These are phyloP conservation scores for Onthophagus taurus DNA, from an alignment of 1,140 invertebrate genomes.

Conservation along the genomic window DNA sequence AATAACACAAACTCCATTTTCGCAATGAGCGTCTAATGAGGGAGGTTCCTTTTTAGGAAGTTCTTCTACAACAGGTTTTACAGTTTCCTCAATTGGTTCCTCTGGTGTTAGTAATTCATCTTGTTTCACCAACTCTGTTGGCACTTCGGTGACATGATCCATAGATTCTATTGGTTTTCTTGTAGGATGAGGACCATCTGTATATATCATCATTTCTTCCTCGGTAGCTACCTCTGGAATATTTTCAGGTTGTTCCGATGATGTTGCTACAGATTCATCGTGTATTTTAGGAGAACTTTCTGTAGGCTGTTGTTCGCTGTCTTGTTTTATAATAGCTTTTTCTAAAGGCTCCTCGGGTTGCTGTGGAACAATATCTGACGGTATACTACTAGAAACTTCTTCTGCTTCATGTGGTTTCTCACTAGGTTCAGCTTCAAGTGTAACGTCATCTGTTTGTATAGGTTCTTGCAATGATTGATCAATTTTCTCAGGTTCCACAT, in stretches of 20 bases:
- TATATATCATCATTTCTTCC: slow-evolving; percentile 7
- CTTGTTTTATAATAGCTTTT: neutral
- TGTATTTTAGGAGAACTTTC: too few species aligned
- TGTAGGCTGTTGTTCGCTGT: too few species aligned
- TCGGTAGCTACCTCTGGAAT: slow-evolving; percentile 15
- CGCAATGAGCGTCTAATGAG: too few species aligned
- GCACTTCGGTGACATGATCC: slow-evolving; percentile 12
- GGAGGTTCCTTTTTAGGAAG: too few species aligned
- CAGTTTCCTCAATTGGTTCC: slow-evolving; percentile 1
- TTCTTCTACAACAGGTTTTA: slow-evolving; percentile 3
- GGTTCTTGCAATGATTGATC: slow-evolving; percentile 22
- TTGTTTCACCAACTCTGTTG: too few species aligned
- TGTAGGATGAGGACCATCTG: slow-evolving; percentile 5
- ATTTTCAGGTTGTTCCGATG: neutral
- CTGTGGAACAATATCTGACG: slow-evolving; percentile 5
- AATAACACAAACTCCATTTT: too few species aligned
- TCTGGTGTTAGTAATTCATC: slow-evolving; percentile 3
- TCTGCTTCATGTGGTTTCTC: slow-evolving; percentile 19
- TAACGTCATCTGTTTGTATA: slow-evolving; percentile 23
- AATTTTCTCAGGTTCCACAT: slow-evolving; percentile 14
- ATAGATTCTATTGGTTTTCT: slow-evolving; percentile 10
- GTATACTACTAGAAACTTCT: slow-evolving; percentile 19
- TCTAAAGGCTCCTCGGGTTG: neutral
- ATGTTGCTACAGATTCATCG: too few species aligned
- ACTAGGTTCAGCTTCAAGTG: slow-evolving; percentile 2